Conservation (phyloP, 2,888 invertebrate species). For the Hyposoter didymator region DNA sequence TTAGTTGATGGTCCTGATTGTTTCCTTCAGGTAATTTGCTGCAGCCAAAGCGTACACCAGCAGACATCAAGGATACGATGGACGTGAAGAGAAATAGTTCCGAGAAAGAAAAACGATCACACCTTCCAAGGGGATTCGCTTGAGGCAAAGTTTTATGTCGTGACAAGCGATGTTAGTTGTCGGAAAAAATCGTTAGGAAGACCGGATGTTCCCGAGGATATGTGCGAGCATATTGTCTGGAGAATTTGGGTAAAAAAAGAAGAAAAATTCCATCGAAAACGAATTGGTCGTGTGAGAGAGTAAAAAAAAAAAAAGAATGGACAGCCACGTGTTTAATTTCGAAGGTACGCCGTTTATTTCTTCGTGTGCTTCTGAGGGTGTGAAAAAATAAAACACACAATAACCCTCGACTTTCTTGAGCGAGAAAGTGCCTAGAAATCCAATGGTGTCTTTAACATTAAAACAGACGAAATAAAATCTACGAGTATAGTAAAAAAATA, state of each 20-base stretch:
- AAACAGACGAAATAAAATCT: slow-evolving; percentile 22
- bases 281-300: background rate
- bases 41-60: slow-evolving; percentile 82
- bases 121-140: slow-evolving; percentile 21
- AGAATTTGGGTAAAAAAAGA: slow-evolving; percentile 27
- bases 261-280: slow-evolving; percentile 43
- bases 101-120: slow-evolving; percentile 65
- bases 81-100: slow-evolving; percentile 67
- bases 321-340: slow-evolving; percentile 40
- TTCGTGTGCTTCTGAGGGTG: slow-evolving; percentile 50
- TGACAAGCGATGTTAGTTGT: background rate
- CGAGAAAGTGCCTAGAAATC: slow-evolving; percentile 64
- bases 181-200: slow-evolving; percentile 41
- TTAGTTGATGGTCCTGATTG: background rate
- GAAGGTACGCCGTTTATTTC: slow-evolving; percentile 35
- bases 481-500: slow-evolving; percentile 25
- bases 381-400: slow-evolving; percentile 14
- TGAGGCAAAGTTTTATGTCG: slow-evolving; percentile 34
- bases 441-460: slow-evolving; percentile 62
- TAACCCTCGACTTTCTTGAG: slow-evolving; percentile 49
- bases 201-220: slow-evolving; percentile 40
- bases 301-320: background rate
- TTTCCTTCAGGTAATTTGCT: slow-evolving; percentile 80
- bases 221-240: slow-evolving; percentile 36
- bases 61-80: slow-evolving; percentile 74